Evolutionary conservation across 2,888 invertebrate genomes (phyloP).

Genomic region (Stenoptilia bipunctidactyla): DNA sequence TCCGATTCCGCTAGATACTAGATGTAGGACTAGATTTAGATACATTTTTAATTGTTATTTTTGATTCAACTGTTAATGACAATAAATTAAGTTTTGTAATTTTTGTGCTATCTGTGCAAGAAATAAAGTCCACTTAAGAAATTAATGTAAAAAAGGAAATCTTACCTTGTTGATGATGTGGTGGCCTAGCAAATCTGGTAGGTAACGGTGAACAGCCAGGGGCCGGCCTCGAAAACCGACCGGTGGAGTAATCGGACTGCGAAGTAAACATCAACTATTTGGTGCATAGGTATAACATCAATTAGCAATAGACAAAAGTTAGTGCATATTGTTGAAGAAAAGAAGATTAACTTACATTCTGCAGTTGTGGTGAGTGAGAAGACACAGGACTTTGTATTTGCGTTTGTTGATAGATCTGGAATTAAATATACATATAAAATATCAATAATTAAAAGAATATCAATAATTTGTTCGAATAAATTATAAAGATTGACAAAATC

Average conservation of each 20-base stretch:
- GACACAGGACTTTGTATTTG: conserved; percentile 63
- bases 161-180: conserved; percentile 57
- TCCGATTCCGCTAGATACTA: too few relatives aligned
- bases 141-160: too few relatives aligned
- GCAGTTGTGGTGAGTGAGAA: conserved; percentile 61
- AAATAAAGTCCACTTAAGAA: too few relatives aligned
- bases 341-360: conserved; percentile 38
- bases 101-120: too few relatives aligned
- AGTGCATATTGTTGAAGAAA: background rate
- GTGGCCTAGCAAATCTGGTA: conserved; percentile 53
- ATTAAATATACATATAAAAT: conserved; percentile 16
- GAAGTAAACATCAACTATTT: conserved; percentile 4
- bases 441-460: too few relatives aligned
- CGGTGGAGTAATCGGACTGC: conserved; percentile 45
- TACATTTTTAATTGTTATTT: too few relatives aligned
- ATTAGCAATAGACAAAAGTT: background rate
- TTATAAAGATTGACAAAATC: too few relatives aligned
- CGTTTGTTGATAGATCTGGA: conserved; percentile 62
- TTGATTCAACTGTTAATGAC: too few relatives aligned
- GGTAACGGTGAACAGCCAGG: conserved; percentile 58
- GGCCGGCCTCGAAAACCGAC: conserved; percentile 52
- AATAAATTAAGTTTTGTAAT: too few relatives aligned
- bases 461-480: too few relatives aligned
- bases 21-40: too few relatives aligned
- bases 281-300: too few relatives aligned